Conservation (phyloP, 1,140 invertebrate species). For the Temnothorax longispinosus region DNA sequence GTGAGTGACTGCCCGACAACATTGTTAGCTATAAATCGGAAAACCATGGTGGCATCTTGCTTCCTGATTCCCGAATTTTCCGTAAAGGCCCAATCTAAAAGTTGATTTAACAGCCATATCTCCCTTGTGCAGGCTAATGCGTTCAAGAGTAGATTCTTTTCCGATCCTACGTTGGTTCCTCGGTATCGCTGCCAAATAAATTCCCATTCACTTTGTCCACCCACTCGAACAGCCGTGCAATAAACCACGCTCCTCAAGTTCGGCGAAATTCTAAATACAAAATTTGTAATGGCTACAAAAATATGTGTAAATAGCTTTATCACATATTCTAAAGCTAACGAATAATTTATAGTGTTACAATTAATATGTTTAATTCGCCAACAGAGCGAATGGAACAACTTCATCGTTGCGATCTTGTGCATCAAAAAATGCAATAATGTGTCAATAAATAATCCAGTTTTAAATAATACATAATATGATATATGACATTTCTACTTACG, state of each 20-base stretch:
- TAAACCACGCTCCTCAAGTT: constrained; percentile 94
- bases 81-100: constrained; percentile 89
- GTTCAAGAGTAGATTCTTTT: constrained; percentile 91
- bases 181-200: constrained; percentile 93
- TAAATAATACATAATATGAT: neutral
- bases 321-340: neutral
- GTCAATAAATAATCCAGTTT: constrained; percentile 26
- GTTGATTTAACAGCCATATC: constrained; percentile 92
- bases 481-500: constrained; percentile 86
- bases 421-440: neutral
- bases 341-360: neutral
- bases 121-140: constrained; percentile 92
- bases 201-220: constrained; percentile 93
- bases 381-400: neutral
- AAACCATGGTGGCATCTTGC: constrained; percentile 91
- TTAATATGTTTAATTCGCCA: neutral
- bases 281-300: neutral
- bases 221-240: constrained; percentile 93
- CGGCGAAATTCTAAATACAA: constrained; percentile 89
- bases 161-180: constrained; percentile 90
- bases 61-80: constrained; percentile 92
- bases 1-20: constrained; percentile 91
- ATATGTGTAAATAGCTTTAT: neutral
- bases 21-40: constrained; percentile 90
- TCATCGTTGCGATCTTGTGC: neutral